Percentiles rank a stretch among this genome's conserved stretches.
Conservation (phyloP, 2,113 vertebrate genomes). For the Tonatia bakeri region DNA sequence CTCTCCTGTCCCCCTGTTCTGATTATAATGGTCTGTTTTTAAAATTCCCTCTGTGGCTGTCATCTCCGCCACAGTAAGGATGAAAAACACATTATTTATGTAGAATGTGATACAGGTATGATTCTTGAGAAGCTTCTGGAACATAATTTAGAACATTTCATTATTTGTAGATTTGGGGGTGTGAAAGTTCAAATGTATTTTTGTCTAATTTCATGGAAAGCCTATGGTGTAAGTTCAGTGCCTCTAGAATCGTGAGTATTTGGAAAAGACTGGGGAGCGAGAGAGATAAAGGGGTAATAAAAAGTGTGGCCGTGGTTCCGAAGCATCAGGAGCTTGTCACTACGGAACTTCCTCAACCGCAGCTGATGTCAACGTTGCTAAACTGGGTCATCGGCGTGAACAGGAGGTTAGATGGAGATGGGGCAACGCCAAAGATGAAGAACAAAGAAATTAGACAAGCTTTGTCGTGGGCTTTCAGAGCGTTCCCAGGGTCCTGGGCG, state of each 20-base stretch:
- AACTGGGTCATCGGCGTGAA: background rate
- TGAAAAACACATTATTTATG: background rate
- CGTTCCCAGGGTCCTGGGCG: too few species aligned
- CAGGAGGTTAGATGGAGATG: background rate
- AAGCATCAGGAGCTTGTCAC: rapidly evolving
- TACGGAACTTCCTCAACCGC: background rate
- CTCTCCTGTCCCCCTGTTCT: background rate
- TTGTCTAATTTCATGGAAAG: background rate
- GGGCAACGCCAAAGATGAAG: background rate
- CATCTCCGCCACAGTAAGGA: background rate
- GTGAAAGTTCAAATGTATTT: background rate
- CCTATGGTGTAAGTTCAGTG: background rate
- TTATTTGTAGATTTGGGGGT: background rate
- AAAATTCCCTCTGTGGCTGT: background rate
- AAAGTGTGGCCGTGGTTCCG: too few species aligned
- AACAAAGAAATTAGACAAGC: background rate
- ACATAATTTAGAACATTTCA: background rate
- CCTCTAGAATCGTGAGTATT: background rate
- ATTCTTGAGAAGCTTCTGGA: background rate
- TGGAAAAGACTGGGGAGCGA: background rate
- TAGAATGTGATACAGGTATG: background rate
- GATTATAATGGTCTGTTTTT: background rate
- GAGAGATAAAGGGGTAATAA: background rate
- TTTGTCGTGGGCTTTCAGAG: background rate
- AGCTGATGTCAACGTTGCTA: rapidly evolving